A percentile compares a stretch with the other conserved stretches of the same genome.
phyloP scores from a whole-genome alignment of 1,140 invertebrate genomes.

The Danaus melanippus region DNA sequence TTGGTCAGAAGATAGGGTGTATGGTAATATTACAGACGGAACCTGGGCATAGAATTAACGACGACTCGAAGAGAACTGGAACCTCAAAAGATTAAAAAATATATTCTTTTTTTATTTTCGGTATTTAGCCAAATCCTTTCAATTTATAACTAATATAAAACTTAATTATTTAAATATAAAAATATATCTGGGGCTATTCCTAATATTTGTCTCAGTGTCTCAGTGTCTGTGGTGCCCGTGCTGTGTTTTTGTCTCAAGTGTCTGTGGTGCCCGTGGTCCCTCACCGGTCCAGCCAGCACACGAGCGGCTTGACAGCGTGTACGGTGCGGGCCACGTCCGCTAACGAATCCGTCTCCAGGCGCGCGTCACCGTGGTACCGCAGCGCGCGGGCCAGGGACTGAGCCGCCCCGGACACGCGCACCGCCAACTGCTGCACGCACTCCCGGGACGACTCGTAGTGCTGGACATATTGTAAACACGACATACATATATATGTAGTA shows the following conservation, averaged over 20 bases:
- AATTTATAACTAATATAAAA: neutral
- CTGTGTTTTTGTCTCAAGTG: too few relatives aligned
- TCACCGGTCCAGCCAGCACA: conserved; percentile 88
- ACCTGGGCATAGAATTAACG: too few relatives aligned
- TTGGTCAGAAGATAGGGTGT: neutral
- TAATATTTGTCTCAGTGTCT: too few relatives aligned
- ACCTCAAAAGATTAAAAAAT: too few relatives aligned
- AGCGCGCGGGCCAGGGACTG: conserved; percentile 83
- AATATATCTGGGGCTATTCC: too few relatives aligned
- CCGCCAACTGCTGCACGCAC: conserved; percentile 89
- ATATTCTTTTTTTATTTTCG: too few relatives aligned
- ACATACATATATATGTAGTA: too few relatives aligned
- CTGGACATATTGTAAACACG: conserved; percentile 65
- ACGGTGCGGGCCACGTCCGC: conserved; percentile 89
- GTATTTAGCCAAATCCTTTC: too few relatives aligned
- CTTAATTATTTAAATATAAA: conserved; percentile 4
- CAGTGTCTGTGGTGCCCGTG: too few relatives aligned
- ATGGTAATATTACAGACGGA: too few relatives aligned
- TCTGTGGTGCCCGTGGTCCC: too few relatives aligned
- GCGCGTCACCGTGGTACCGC: conserved; percentile 74
- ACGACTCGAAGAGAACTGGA: too few relatives aligned
- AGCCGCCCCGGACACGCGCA: conserved; percentile 87
- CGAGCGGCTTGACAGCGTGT: conserved; percentile 86
- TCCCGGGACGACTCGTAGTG: conserved; percentile 93
- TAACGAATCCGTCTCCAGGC: conserved; percentile 85